Evolutionary conservation across 2,113 vertebrate genomes (phyloP).

Genomic region (Diadophis punctatus): DNA sequence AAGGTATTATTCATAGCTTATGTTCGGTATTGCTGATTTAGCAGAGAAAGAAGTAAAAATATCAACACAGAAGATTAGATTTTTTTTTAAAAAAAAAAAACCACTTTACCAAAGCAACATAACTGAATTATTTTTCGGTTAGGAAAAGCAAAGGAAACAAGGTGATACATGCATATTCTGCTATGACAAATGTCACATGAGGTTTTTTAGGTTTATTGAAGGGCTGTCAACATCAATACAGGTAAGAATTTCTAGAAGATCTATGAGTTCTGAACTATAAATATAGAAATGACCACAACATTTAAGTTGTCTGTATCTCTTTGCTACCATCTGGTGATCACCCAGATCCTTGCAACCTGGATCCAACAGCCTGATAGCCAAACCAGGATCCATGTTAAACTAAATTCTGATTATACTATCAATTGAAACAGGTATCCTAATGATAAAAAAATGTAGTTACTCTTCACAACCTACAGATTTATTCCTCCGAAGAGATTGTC

Average conservation of each 20-base stretch:
- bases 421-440: background rate
- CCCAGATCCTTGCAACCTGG: background rate
- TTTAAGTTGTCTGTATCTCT: background rate
- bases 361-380: background rate
- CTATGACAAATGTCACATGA: accelerated
- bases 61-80: background rate
- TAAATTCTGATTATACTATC: background rate
- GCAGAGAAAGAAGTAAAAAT: background rate
- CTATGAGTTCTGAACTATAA: background rate
- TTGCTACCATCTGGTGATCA: background rate
- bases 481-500: background rate
- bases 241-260: background rate
- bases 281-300: background rate
- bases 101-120: background rate
- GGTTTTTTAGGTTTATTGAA: background rate
- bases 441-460: background rate
- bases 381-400: background rate
- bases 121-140: conserved; percentile 1
- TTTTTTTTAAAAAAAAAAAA: background rate
- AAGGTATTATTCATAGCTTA: background rate
- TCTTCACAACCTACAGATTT: background rate
- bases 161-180: background rate
- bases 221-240: background rate
- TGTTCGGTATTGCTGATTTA: background rate
- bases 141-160: background rate